phyloP scores from a whole-genome alignment of 1,140 invertebrate species.

The Zaprionus inermis region DNA sequence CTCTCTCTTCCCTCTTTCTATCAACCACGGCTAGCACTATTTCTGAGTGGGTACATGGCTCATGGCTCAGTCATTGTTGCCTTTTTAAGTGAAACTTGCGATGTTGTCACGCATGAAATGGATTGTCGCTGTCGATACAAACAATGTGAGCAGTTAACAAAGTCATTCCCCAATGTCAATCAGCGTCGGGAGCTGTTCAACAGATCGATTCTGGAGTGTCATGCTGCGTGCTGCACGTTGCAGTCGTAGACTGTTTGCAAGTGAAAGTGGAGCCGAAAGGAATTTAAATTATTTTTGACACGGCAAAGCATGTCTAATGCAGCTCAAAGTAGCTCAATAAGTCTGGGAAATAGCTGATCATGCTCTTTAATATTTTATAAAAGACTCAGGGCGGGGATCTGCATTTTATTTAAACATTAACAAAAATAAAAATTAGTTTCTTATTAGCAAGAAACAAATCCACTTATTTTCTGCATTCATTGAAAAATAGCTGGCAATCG shows the following conservation, averaged over 20 bases:
- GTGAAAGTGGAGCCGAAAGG: conserved; percentile 37
- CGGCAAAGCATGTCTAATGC: not conserved
- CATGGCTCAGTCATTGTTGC: conserved; percentile 38
- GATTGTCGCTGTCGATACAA: conserved; percentile 59
- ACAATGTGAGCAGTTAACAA: conserved; percentile 36
- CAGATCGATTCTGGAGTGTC: conserved; percentile 53
- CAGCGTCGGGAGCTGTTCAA: conserved; percentile 28
- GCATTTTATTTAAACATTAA: too few species aligned
- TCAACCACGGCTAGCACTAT: conserved; percentile 33
- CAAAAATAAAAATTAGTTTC: too few species aligned
- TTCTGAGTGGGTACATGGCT: conserved; percentile 36
- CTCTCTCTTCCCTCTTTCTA: not conserved
- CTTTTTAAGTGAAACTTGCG: conserved; percentile 72
- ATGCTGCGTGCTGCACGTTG: conserved; percentile 18
- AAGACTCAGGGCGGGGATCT: too few species aligned
- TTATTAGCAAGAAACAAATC: too few species aligned
- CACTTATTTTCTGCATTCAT: too few species aligned
- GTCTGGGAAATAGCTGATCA: too few species aligned
- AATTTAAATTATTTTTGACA: conserved; percentile 7
- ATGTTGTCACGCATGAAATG: conserved; percentile 69
- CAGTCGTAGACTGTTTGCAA: conserved; percentile 7
- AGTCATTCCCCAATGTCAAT: conserved; percentile 54
- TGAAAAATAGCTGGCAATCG: too few species aligned
- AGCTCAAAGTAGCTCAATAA: not conserved
- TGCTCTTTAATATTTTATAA: too few species aligned